Evolutionary conservation across 2,797 vertebrate species (phyloP), one percentile per base, ranked within the genome.

Genomic region (Astyanax mexicanus): DNA sequence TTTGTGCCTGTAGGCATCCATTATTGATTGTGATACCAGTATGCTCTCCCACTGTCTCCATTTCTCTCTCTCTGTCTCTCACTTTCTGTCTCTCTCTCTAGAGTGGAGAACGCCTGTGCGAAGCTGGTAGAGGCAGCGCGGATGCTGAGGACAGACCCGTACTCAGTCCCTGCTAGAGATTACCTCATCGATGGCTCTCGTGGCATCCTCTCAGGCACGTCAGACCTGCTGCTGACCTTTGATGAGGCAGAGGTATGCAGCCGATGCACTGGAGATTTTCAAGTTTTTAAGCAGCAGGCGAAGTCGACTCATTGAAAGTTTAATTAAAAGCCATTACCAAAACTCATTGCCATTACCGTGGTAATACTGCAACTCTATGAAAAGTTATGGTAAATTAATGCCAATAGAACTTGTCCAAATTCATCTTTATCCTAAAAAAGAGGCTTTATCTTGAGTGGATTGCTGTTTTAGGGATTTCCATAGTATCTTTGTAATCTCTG

Each of bases 121-220:
- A 98, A 98, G 80, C 95, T 99, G 10, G 94, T 98, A 80, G 96
- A 96, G 87, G 97, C 98, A 0, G 95, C 97, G 69, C 95, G 96
- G 92, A 99, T 99, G 98, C 92, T 99, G 80, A 97, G 95, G 80
- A 92, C 95, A 3, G 98, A 99, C 85, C 98, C 98, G 2, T 99
- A 98, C 79, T 99, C 98, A 0, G 98, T 99, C 40, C 97, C 97
- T 61, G 98, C 98, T 25, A 93, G 98, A 72, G 98, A 99, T 89
- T 98, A 98, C 86, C 92, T 99, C 40, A 99, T 99, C 17, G 98
- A 99, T 75, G 98, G 98, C n/a, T 99, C 98, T 27, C 94, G 98
- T 81, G 98, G 98, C 69, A 99, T 99, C 75, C 94, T 99, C 42
- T 99, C 98, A 0, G 98, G 98, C 80, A 99, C 98, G 0, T 99